Base-by-base conservation (phyloP, 2,888 invertebrate species). In the Drosophila greeni region DNA sequence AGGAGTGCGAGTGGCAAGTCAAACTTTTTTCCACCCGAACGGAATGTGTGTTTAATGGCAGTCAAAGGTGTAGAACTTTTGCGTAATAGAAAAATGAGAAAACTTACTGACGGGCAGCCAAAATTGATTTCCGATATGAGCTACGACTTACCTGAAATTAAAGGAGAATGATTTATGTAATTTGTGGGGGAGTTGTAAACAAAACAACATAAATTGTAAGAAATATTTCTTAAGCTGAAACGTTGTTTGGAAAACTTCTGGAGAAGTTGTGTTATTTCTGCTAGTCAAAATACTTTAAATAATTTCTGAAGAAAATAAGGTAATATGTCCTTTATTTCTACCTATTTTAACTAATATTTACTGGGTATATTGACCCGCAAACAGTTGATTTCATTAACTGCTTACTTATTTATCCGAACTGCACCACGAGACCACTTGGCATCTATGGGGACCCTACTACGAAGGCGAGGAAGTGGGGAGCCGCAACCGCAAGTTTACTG, bases 71-170 rank as follows among this genome's bases (percentile, higher is more conserved):
- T 45, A 49, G 12, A 70, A 48, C 47, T 53, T 23, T 39, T 14
- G 24, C 23, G 61, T 11, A 39, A 36, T 7, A 31, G 7, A n/a
- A 14, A 42, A 54, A 61, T 71, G 47, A 29, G 53, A 55, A 66
- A 58, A 77, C 75, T 76, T 77, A 77, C 75, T 18, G 9, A 36
- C 9, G 51, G 45, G 40, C 48, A 47, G 60, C 61, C 70, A 57
- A 57, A 48, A 51, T 55, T 54, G 42, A 40, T 59, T 40, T 14
- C 7, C 23, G 24, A 24, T 34, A 2, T 26, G 11, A 36, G 26
- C 7, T 29, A 11, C 3, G 8, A 74, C 77, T 80, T 69, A 76
- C 81, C 75, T 76, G 53, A 33, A 75, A 74, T 31, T 2, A 23
- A 1, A 53, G 4, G 12, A 3, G 1, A 26, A 39, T 11, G 5